Evolutionary conservation across 2,113 vertebrate genomes (phyloP), one percentile per base, ranked within the genome.

Genomic region (Manacus vitellinus): DNA sequence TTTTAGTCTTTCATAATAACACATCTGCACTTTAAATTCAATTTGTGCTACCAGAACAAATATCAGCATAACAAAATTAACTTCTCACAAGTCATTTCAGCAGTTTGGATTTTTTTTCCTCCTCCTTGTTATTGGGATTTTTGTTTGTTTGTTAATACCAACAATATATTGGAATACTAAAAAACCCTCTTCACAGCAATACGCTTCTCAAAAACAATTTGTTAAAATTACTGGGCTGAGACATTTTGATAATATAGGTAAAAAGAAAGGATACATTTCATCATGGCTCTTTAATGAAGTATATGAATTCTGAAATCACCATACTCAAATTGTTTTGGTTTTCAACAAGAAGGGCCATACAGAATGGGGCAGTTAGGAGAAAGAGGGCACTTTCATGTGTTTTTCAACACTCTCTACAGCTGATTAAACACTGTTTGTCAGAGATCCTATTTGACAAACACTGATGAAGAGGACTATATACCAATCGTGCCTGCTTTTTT

Each of bases 111-210:
- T 52, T 47, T 8, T 17, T 31, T 31, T 28, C 16, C 18, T 30
- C 12, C 43, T 43, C 16, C 12, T n/a, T 3, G 0, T 22, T 47
- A 6, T 0, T 58, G 9, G 5, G 14, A 54, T n/a, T 86, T 88
- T 33, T 70, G 9, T 18, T 44, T 59, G 33, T 33, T 73, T 65
- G 18, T 56, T 66, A 65, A 27, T 54, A 65, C 5, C 24, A 62
- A 79, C 7, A 86, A 66, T 14, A 56, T 4, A 58, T 4, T 51
- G 30, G 59, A 81, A 74, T 18, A 82, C 9, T 59, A 59, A 88
- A 55, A 55, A n/a, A 1, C 1, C 6, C 21, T 67, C 25, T 56
- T 81, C 39, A 55, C 1, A 72, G 18, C 18, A 89, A 62, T 5
- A 51, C 14, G 63, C 27, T 59, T 74, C 9, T 37, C 31, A 83